These are phyloP conservation scores for Dallia pectoralis DNA, from an alignment of 2,797 vertebrate species.

Conservation along the genomic window DNA sequence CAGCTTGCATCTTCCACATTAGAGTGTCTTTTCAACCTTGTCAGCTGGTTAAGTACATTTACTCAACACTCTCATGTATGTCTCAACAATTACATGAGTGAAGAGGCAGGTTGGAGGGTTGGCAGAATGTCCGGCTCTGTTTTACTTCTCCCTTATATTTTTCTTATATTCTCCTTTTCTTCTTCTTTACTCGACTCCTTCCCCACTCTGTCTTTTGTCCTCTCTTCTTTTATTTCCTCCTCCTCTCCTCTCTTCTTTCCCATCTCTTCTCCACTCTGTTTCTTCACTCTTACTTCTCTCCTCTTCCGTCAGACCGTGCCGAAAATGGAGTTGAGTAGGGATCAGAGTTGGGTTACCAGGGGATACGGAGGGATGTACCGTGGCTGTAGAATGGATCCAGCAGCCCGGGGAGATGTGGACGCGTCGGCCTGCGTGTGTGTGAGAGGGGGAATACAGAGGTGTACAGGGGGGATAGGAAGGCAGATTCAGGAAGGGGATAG, in stretches of 20 bases:
- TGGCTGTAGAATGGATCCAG: neutral
- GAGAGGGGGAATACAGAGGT: neutral
- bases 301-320: neutral
- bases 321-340: neutral
- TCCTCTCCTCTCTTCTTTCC: slow-evolving; percentile 19
- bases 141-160: neutral
- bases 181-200: neutral
- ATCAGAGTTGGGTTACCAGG: slow-evolving; percentile 30
- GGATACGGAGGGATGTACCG: slow-evolving; percentile 10
- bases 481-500: slow-evolving; percentile 47
- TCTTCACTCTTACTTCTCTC: slow-evolving; percentile 20
- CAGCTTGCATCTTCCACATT: neutral
- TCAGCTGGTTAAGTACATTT: neutral
- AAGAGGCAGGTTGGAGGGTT: neutral
- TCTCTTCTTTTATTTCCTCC: slow-evolving; percentile 61
- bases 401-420: slow-evolving; percentile 14
- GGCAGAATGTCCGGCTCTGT: neutral
- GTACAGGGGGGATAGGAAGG: slow-evolving; percentile 59
- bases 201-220: neutral
- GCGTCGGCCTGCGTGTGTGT: neutral
- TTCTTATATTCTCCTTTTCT: neutral
- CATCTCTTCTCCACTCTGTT: neutral
- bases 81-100: neutral
- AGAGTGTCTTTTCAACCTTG: neutral
- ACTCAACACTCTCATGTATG: neutral